Conservation (phyloP, 2,797 vertebrate species). For the Peromyscus attwateri region DNA sequence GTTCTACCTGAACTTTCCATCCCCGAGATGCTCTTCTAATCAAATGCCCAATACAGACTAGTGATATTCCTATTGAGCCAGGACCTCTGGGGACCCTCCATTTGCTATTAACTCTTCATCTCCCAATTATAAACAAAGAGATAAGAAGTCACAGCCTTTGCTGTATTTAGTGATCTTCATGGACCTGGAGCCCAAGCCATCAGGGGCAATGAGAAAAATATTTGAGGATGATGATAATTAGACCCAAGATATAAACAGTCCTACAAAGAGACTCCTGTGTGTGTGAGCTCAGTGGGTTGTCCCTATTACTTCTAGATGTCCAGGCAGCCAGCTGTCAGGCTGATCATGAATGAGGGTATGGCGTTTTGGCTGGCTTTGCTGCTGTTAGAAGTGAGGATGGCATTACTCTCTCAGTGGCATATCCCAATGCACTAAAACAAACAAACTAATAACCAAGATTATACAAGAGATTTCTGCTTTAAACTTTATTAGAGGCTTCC, state of each 20-base stretch:
- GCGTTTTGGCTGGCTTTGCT: not conserved
- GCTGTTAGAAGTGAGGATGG: not conserved
- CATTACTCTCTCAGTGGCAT: not conserved
- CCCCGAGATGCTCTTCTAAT: not conserved
- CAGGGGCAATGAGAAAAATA: not conserved
- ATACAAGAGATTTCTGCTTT: not conserved
- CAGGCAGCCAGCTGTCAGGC: not conserved
- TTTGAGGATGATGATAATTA: not conserved
- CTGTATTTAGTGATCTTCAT: constrained; percentile 24
- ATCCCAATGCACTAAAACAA: not conserved
- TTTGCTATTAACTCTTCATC: not conserved
- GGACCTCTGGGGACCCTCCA: not conserved
- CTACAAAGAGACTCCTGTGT: not conserved
- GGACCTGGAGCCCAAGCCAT: constrained; percentile 57
- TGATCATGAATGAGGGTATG: not conserved
- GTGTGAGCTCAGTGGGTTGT: not conserved
- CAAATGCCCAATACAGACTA: not conserved
- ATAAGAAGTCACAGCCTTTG: not conserved
- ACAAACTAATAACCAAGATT: not conserved
- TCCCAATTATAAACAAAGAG: not conserved
- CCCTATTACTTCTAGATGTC: not conserved
- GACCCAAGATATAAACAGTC: not conserved
- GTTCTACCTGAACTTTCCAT: not conserved
- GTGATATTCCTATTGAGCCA: not conserved
- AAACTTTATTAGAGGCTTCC: not conserved